Evolutionary conservation across 2,113 vertebrate species (phyloP), one percentile per base, ranked within the genome.

Genomic region (Probosciger aterrimus): DNA sequence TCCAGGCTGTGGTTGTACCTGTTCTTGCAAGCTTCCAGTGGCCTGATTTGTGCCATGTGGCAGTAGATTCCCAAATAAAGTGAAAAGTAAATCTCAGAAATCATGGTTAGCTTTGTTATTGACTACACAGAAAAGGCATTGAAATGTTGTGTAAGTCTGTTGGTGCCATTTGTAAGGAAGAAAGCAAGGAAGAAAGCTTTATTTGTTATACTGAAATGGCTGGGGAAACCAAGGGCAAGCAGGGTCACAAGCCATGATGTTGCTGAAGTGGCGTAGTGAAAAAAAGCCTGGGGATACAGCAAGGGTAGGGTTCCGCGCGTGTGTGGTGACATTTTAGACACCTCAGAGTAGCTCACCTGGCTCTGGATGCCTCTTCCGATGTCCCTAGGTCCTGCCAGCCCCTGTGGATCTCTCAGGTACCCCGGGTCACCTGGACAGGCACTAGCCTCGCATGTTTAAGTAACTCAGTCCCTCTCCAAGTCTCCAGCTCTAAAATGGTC

Each of bases 81-180:
- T 7, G 18, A 23, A 47, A 77, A 70, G 3, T 12, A 25, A 30
- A 43, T 60, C 55, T 69, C 28, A 7, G 16, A 17, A 68, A n/a
- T 33, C 0, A 0, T 46, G n/a, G 19, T 8, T 37, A 22, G 18
- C 3, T 75, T 71, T 87, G 50, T 59, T 43, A 71, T 14, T 7
- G 62, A n/a, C 30, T 2, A 8, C n/a, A 4, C 10, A 59, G 23
- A 87, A 82, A 49, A 18, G 31, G 19, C 47, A 33, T 0, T 64
- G n/a, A 33, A 17, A 63, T 27, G 65, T 18, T 89, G 23, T 12
- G 3, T 39, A 33, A 35, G 30, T 53, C 23, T 6, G 1, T 10
- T 55, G 37, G 28, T 68, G 76, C 18, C 30, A 14, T 23, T 25
- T 37, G 44, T 0, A 0, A 69, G 33, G 18, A 52, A 80, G 43